Conservation (phyloP, 2,113 vertebrate genomes). For the Taxidea taxus region DNA sequence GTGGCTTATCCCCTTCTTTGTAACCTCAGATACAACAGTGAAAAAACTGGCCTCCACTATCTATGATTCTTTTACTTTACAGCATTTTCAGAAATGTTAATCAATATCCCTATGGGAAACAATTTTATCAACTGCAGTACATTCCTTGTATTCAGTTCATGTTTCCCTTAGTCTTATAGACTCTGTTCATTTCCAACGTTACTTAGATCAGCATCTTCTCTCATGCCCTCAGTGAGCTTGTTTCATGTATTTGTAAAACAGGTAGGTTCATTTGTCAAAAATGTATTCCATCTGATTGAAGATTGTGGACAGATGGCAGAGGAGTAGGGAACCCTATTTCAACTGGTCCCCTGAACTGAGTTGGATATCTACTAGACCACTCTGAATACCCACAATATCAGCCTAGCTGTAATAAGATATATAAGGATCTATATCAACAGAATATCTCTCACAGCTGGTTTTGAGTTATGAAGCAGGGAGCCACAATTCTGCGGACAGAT, state of each 20-base stretch:
- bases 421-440: no score
- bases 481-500: no score
- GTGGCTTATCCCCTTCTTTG: not conserved
- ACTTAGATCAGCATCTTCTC: not conserved
- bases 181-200: not conserved
- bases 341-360: no score
- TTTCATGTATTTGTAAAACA: not conserved
- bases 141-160: not conserved
- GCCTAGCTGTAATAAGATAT: no score
- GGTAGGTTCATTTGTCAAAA: not conserved
- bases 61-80: not conserved
- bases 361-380: no score
- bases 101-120: not conserved
- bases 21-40: not conserved
- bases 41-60: not conserved
- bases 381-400: no score
- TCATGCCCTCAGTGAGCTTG: not conserved
- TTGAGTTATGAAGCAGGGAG: no score
- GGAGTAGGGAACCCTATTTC: no score
- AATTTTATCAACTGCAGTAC: not conserved
- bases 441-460: no score
- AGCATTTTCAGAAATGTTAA: not conserved
- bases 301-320: no score
- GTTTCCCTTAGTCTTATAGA: not conserved
- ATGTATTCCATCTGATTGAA: no score